Percentiles rank a stretch among this genome's conserved stretches.
phyloP scores from a whole-genome alignment of 2,797 vertebrate genomes.

The Hyperoplus lanceolatus region DNA sequence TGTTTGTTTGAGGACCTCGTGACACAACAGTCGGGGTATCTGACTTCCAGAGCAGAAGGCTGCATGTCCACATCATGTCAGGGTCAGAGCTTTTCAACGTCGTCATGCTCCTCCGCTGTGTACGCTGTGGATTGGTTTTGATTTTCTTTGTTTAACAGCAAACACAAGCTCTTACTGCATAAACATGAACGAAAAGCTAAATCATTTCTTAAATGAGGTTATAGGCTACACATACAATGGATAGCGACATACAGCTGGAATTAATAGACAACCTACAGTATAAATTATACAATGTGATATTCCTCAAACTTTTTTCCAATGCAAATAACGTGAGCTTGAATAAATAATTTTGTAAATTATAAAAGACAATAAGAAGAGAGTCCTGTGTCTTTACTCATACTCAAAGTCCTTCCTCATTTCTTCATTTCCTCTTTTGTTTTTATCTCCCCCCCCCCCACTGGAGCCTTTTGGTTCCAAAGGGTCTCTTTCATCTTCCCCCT shows the following conservation, averaged over 20 bases:
- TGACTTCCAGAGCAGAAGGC: background rate
- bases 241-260: background rate
- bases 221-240: background rate
- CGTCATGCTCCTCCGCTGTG: background rate
- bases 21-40: background rate
- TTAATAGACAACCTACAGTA: background rate
- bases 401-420: slow-evolving; percentile 30
- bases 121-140: background rate
- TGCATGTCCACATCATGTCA: background rate
- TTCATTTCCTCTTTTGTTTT: slow-evolving; percentile 37
- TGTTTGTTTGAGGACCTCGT: background rate
- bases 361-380: background rate
- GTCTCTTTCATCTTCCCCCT: slow-evolving; percentile 45
- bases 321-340: background rate
- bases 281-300: background rate
- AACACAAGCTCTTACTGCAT: background rate
- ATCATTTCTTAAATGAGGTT: background rate
- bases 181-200: background rate
- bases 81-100: background rate
- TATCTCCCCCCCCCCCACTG: slow-evolving; percentile 46
- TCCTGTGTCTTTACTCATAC: slow-evolving; percentile 11
- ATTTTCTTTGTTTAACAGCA: background rate
- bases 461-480: slow-evolving; percentile 31
- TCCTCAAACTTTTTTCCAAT: background rate
- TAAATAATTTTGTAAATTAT: slow-evolving; percentile 4